Conservation (phyloP, 2,113 vertebrate genomes). For the Mormyrus lacerda region DNA sequence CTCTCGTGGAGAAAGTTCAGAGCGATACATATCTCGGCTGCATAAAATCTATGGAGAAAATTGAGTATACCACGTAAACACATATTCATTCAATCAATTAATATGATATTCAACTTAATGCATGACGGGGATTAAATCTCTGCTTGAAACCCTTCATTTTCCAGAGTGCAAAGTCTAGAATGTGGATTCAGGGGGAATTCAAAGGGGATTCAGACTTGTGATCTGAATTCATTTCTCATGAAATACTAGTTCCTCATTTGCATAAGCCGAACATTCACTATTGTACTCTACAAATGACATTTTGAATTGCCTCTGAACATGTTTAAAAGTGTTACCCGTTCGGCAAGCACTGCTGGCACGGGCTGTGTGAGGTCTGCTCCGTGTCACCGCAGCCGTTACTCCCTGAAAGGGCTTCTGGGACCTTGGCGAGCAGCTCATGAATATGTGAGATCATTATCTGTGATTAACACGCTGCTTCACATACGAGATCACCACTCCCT, state of each 20-base stretch:
- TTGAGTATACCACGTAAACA: neutral
- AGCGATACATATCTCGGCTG: constrained; percentile 94
- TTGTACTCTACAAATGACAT: neutral
- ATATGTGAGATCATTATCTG: constrained; percentile 61
- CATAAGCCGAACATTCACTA: constrained; percentile 6
- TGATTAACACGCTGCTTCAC: constrained; percentile 63
- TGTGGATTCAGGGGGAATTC: neutral
- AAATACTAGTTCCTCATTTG: neutral
- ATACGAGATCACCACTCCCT: constrained; percentile 48
- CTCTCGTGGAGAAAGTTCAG: constrained; percentile 97
- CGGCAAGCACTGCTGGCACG: neutral
- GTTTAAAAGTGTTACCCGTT: neutral
- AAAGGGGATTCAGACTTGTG: neutral
- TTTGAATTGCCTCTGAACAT: constrained; percentile 2
- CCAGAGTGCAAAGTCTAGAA: neutral
- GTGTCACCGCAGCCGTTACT: neutral
- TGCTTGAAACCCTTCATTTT: neutral
- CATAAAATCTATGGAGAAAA: constrained; percentile 77
- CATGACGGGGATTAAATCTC: neutral
- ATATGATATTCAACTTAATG: neutral
- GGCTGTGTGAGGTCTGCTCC: constrained; percentile 32
- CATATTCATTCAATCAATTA: neutral
- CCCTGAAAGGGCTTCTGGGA: constrained; percentile 45
- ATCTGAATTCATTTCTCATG: neutral
- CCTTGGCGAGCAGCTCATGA: constrained; percentile 52